phyloP scores from a whole-genome alignment of 2,888 invertebrate genomes.

The Chrysina gloriosa region DNA sequence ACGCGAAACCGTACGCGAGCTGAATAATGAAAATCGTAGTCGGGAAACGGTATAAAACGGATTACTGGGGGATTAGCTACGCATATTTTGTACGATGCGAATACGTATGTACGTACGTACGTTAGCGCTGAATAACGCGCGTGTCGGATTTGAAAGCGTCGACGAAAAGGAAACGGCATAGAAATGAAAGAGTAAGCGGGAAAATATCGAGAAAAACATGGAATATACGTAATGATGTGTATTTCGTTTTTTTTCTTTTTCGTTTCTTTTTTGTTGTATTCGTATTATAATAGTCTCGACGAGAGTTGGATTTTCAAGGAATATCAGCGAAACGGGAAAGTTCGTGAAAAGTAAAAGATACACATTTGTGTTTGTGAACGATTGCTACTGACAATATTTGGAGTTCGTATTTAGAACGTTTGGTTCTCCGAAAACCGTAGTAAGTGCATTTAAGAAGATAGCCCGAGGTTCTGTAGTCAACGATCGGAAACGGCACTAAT shows the following conservation, averaged over 20 bases:
- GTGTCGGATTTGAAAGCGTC: neutral
- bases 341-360: neutral
- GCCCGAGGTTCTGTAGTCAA: too few species aligned
- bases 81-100: neutral
- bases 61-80: neutral
- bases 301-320: too few species aligned
- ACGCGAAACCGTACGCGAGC: neutral
- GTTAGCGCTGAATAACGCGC: neutral
- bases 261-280: too few species aligned
- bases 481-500: too few species aligned
- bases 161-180: neutral
- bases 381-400: too few species aligned
- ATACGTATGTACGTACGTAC: neutral
- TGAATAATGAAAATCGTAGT: constrained; percentile 4
- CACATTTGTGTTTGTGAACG: too few species aligned
- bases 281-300: too few species aligned
- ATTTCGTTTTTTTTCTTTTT: too few species aligned
- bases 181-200: neutral
- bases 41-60: neutral
- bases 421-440: too few species aligned
- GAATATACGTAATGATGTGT: neutral
- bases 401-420: too few species aligned
- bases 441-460: too few species aligned
- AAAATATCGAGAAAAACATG: neutral
- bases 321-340: neutral